phyloP scores from a whole-genome alignment of 2,113 vertebrate genomes.

The Hippolais icterina region DNA sequence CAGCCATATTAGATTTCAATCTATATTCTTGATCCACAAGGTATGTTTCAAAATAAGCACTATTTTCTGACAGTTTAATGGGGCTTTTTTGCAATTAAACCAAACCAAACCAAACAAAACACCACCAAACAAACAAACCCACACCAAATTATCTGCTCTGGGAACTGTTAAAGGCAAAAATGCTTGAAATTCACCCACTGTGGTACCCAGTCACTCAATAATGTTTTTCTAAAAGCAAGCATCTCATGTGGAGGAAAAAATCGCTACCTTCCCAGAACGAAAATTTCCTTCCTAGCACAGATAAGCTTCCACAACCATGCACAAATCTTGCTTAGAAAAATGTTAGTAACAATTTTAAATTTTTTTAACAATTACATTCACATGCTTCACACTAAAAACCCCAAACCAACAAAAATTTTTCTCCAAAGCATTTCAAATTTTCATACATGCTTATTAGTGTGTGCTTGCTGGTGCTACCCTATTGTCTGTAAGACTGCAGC shows the following conservation, averaged over 20 bases:
- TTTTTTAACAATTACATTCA: background rate
- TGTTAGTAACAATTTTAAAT: background rate
- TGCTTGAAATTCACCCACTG: background rate
- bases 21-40: background rate
- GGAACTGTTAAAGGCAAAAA: background rate
- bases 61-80: background rate
- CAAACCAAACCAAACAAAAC: too few relatives aligned
- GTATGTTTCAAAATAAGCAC: background rate
- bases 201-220: background rate
- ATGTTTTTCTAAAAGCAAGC: background rate
- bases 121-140: background rate
- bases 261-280: background rate
- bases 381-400: background rate
- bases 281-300: background rate
- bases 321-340: background rate
- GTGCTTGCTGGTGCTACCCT: background rate
- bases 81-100: fast-evolving
- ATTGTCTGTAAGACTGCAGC: background rate
- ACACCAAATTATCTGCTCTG: background rate
- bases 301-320: background rate
- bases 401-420: fast-evolving
- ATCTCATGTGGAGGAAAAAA: background rate
- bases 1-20: fast-evolving
- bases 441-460: fast-evolving
- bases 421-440: background rate